Evolutionary conservation across 1,140 invertebrate species (phyloP), one percentile per base, ranked within the genome.

Genomic region (Triops cancriformis): DNA sequence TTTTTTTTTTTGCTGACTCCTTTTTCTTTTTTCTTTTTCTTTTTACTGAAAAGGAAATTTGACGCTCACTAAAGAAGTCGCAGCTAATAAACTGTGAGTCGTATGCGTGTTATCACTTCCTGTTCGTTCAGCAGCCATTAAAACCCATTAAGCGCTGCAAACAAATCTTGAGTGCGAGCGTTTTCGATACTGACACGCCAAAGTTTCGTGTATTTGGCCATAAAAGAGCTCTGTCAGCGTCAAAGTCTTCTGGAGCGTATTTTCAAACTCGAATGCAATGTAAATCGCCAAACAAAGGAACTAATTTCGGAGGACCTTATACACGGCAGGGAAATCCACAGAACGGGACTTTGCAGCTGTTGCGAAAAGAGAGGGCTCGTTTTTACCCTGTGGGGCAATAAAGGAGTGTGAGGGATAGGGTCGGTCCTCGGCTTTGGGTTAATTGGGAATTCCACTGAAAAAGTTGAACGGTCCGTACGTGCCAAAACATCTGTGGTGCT

Each of bases 271-370:
- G 7, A 64, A 64, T 6, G 5, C 43, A 23, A 64, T 64, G 51
- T 14, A 64, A 64, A 64, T 37, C 31, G 7, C 31, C 31, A 37
- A 7, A 37, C 14, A 64, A 64, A 64, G 14, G 18, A 5, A n/a
- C 51, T 64, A 64, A 64, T 64, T 64, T 64, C 18, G 31, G 7
- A 37, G 31, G 9, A 6, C 23, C 51, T 64, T 64, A 12, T 45
- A 18, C 51, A n/a, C 51, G n/a, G 18, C 10, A 18, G 23, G 51
- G n/a, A 64, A 64, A 64, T 6, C 18, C 23, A 18, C 9, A 64
- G 23, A 64, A 64, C 51, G 51, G 51, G 51, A 64, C 51, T 64
- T n/a, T 64, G 51, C 51, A 64, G 51, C 51, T 64, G 51, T 64
- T 64, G 51, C 31, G 31, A 37, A 37, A 37, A 37, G 45, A 0